A percentile compares a stretch with the other conserved stretches of the same genome.
Evolutionary conservation across 2,113 vertebrate genomes (phyloP).

Genomic region (Gasterosteus aculeatus): DNA sequence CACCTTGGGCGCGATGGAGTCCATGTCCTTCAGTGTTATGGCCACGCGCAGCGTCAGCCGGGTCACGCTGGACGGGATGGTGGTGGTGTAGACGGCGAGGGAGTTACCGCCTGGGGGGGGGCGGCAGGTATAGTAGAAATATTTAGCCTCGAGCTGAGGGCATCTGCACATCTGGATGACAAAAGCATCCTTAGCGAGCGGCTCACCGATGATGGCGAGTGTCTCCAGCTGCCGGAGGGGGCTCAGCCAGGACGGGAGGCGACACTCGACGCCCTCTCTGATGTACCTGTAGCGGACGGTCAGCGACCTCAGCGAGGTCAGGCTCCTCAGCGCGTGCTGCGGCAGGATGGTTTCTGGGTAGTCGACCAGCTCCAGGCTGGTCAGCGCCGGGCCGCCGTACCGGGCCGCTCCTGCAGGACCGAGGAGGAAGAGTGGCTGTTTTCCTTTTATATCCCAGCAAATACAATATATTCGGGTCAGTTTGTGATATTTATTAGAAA

Average conservation of each 20-base stretch:
- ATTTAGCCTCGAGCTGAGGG: no score
- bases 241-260: constrained; percentile 68
- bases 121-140: no score
- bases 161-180: no score
- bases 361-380: constrained; percentile 68
- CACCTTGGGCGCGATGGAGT: constrained; percentile 68
- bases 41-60: constrained; percentile 63
- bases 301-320: constrained; percentile 59
- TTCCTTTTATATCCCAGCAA: not conserved
- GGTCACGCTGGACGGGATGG: constrained; percentile 63
- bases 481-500: not conserved
- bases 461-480: not conserved
- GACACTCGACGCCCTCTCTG: constrained; percentile 64
- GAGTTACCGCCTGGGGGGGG: constrained; percentile 56
- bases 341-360: constrained; percentile 70
- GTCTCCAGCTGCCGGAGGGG: constrained; percentile 58
- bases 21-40: constrained; percentile 74
- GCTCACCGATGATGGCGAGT: constrained; percentile 58
- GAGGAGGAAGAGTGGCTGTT: not conserved
- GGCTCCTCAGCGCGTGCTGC: constrained; percentile 51
- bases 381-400: constrained; percentile 56
- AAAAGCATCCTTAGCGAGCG: no score
- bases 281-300: constrained; percentile 68
- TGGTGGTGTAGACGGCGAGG: constrained; percentile 60
- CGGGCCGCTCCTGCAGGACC: constrained; percentile 13